A percentile compares a stretch with the other conserved stretches of the same genome.
Evolutionary conservation across 2,797 vertebrate species (phyloP).

Genomic region (Pangasius larnaudii): DNA sequence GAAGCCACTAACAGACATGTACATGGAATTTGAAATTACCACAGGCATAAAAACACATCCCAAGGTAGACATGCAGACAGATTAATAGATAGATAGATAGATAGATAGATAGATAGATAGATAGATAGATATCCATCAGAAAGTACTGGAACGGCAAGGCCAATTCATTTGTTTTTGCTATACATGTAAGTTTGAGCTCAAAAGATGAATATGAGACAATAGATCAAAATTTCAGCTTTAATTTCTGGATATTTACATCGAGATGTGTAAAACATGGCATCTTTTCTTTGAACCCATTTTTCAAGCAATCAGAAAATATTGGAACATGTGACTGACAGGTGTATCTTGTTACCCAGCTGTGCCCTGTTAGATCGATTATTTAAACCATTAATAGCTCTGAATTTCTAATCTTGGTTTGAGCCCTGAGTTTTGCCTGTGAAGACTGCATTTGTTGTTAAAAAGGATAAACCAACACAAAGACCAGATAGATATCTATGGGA

Average conservation of each 20-base stretch:
- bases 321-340: too few relatives aligned
- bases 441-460: too few relatives aligned
- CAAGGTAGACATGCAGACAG: not conserved
- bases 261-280: not conserved
- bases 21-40: constrained; percentile 20
- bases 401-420: too few relatives aligned
- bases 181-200: too few relatives aligned
- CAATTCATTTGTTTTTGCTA: not conserved
- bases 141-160: not conserved
- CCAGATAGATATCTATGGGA: too few relatives aligned
- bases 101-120: not conserved
- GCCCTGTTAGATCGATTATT: too few relatives aligned
- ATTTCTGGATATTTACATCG: not conserved
- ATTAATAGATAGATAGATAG: not conserved
- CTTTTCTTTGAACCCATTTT: not conserved
- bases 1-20: not conserved
- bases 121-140: not conserved
- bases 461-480: too few relatives aligned
- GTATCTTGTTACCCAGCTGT: too few relatives aligned
- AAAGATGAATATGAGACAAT: not conserved
- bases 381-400: too few relatives aligned
- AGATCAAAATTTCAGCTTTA: not conserved
- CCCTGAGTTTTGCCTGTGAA: too few relatives aligned
- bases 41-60: not conserved
- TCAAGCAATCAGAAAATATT: not conserved